phyloP scores from a whole-genome alignment of 2,888 invertebrate species.

The Drosophila nr. medialis region DNA sequence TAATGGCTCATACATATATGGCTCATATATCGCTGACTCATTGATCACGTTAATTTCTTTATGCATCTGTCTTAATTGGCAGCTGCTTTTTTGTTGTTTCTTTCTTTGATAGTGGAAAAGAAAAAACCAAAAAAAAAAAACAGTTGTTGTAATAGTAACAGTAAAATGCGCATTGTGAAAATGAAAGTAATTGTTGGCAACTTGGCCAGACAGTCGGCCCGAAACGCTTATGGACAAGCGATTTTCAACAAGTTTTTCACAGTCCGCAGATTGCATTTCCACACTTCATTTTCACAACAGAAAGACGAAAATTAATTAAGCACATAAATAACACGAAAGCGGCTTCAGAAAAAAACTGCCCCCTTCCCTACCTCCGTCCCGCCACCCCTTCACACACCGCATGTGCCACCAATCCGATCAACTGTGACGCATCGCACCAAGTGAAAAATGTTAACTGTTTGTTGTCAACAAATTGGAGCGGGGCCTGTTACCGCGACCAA shows the following conservation, averaged over 20 bases:
- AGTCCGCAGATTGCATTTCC: slow-evolving; percentile 53
- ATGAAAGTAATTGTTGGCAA: slow-evolving; percentile 72
- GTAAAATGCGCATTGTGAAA: slow-evolving; percentile 61
- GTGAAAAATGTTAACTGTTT: slow-evolving; percentile 53
- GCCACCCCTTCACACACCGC: neutral
- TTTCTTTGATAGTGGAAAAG: neutral
- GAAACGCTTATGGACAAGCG: slow-evolving; percentile 65
- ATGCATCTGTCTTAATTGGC: slow-evolving; percentile 28
- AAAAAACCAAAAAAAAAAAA: slow-evolving; percentile 2
- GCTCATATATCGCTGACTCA: slow-evolving; percentile 7
- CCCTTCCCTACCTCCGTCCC: neutral
- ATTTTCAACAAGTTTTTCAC: slow-evolving; percentile 66
- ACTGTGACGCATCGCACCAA: slow-evolving; percentile 71
- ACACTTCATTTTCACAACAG: slow-evolving; percentile 48
- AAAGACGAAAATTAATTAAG: slow-evolving; percentile 71
- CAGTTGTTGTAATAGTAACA: slow-evolving; percentile 31
- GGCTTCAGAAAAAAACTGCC: slow-evolving; percentile 33
- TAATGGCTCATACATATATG: neutral
- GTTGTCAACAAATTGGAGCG: slow-evolving; percentile 80
- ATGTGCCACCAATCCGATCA: slow-evolving; percentile 48
- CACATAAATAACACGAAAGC: slow-evolving; percentile 71
- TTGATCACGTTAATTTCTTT: slow-evolving; percentile 17
- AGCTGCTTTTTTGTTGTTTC: slow-evolving; percentile 12
- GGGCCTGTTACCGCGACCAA: slow-evolving; percentile 52
- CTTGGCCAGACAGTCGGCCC: slow-evolving; percentile 31